Conservation (phyloP, 2,797 vertebrate species). For the Mormyrus hasselquistii region DNA sequence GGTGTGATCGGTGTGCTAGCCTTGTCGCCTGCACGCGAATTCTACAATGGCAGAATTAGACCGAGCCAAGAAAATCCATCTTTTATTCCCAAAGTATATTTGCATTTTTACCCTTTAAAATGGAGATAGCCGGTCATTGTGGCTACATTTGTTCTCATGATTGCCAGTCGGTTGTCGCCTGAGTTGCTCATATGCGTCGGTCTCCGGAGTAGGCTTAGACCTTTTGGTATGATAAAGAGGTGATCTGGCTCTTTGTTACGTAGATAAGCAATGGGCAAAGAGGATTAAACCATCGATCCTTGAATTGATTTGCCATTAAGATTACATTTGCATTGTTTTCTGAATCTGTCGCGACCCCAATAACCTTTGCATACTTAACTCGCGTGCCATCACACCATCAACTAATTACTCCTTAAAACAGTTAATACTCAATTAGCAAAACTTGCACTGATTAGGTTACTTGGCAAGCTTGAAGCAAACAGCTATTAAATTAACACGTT, state of each 20-base stretch:
- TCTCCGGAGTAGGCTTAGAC: slow-evolving; percentile 56
- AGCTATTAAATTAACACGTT: slow-evolving; percentile 10
- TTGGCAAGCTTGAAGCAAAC: slow-evolving; percentile 27
- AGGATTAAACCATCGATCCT: slow-evolving; percentile 48
- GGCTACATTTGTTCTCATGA: slow-evolving; percentile 68
- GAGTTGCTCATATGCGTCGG: slow-evolving; percentile 57
- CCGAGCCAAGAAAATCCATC: slow-evolving; percentile 50
- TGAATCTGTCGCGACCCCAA: slow-evolving; percentile 27
- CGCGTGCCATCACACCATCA: slow-evolving; percentile 69
- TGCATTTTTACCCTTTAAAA: slow-evolving; percentile 64
- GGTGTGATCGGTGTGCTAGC: slow-evolving; percentile 64
- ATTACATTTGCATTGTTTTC: slow-evolving; percentile 38
- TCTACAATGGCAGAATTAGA: slow-evolving; percentile 73
- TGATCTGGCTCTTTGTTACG: slow-evolving; percentile 57
- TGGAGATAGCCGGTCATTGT: slow-evolving; percentile 58
- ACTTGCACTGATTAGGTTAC: slow-evolving; percentile 48
- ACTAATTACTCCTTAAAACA: slow-evolving; percentile 61
- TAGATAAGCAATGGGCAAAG: slow-evolving; percentile 43
- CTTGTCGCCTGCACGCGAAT: slow-evolving; percentile 74
- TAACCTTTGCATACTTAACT: slow-evolving; percentile 57
- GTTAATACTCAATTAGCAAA: slow-evolving; percentile 60
- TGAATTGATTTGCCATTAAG: slow-evolving; percentile 29
- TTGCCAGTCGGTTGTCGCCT: slow-evolving; percentile 62
- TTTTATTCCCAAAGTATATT: slow-evolving; percentile 55
- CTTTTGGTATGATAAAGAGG: slow-evolving; percentile 73